These are phyloP conservation scores for Colletes gigas DNA, from an alignment of 1,140 invertebrate species.

Conservation along the genomic window DNA sequence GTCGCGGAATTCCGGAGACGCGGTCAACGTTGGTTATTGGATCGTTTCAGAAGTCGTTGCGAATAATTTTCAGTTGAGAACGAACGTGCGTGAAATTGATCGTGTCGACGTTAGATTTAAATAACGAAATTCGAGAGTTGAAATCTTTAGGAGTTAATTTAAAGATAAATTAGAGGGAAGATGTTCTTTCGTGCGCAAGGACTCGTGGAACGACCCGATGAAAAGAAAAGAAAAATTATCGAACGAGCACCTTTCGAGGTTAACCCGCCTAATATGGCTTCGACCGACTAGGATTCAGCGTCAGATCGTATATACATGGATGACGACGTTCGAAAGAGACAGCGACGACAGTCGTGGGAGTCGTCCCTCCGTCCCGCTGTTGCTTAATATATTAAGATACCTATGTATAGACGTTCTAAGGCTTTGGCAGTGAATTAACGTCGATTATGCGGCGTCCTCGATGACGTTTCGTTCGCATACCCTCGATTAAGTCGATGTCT, in stretches of 20 bases:
- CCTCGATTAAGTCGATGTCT: neutral
- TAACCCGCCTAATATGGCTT: slow-evolving; percentile 67
- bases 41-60: no score
- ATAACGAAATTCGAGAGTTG: no score
- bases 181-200: no score
- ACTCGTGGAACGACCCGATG: no score
- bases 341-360: neutral
- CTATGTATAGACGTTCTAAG: slow-evolving; percentile 81
- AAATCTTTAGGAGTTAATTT: no score
- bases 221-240: neutral
- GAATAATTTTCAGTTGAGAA: no score
- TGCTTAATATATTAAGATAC: slow-evolving; percentile 64
- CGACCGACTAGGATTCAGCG: slow-evolving; percentile 79
- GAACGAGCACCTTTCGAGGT: neutral
- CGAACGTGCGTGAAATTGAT: no score
- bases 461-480: slow-evolving; percentile 14
- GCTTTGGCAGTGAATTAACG: slow-evolving; percentile 81
- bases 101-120: no score
- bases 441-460: slow-evolving; percentile 71
- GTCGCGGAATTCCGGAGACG: no score
- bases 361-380: slow-evolving; percentile 18
- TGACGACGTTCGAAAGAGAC: slow-evolving; percentile 41
- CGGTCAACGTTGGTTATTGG: no score
- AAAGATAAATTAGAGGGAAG: no score
- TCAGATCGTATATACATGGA: slow-evolving; percentile 79